Evolutionary conservation across 2,113 vertebrate species (phyloP).

Genomic region (Eudyptes chrysolophus): DNA sequence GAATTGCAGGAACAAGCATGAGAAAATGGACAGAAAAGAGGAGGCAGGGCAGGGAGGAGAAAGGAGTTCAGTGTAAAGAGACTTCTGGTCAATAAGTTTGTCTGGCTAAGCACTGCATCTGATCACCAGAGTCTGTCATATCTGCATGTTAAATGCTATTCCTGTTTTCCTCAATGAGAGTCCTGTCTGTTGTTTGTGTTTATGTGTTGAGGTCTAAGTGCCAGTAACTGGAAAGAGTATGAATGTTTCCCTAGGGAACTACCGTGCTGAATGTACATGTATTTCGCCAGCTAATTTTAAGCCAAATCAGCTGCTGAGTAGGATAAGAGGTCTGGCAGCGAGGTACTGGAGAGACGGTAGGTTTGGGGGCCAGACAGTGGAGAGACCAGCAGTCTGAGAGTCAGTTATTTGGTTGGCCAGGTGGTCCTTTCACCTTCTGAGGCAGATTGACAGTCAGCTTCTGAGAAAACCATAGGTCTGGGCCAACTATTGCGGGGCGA

Average conservation of each 20-base stretch:
- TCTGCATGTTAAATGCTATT: neutral
- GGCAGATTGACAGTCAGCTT: neutral
- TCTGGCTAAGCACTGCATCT: neutral
- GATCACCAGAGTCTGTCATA: neutral
- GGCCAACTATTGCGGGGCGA: accelerated
- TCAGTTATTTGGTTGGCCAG: neutral
- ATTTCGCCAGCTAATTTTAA: neutral
- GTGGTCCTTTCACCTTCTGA: neutral
- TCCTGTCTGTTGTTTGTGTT: neutral
- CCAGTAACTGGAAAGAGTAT: neutral
- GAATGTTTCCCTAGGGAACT: neutral
- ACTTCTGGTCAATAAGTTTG: neutral
- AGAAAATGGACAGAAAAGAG: neutral
- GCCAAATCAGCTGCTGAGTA: neutral
- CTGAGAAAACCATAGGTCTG: neutral
- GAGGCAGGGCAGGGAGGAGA: neutral
- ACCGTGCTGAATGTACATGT: neutral
- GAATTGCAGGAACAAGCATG: accelerated
- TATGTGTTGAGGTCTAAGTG: neutral
- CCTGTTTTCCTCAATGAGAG: neutral
- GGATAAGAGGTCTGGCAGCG: neutral
- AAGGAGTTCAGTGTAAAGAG: neutral
- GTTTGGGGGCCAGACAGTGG: neutral
- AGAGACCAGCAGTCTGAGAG: neutral
- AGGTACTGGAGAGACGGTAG: neutral